Percentiles rank a stretch among this genome's conserved stretches.
Conservation (phyloP, 2,797 vertebrate genomes). For the Phoebastria nigripes region DNA sequence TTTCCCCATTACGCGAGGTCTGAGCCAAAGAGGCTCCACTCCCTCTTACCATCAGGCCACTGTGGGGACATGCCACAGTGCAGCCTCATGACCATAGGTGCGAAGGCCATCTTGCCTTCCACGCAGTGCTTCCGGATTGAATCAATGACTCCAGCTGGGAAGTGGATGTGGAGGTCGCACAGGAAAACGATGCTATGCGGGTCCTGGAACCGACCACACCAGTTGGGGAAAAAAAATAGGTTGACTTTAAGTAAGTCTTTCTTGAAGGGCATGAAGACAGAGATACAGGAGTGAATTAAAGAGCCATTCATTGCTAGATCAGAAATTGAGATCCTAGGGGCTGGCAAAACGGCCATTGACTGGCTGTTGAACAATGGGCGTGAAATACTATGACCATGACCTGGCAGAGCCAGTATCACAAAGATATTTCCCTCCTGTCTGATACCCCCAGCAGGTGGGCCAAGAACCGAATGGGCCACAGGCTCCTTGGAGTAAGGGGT, state of each 20-base stretch:
- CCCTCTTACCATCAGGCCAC: constrained; percentile 83
- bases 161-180: constrained; percentile 94
- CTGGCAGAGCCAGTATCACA: background rate
- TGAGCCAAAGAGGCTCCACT: background rate
- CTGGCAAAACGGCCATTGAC: background rate
- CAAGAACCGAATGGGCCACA: background rate
- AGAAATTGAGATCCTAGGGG: background rate
- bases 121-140: constrained; percentile 91
- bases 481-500: background rate
- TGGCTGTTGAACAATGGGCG: background rate
- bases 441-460: background rate
- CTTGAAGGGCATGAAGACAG: background rate
- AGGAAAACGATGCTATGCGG: constrained; percentile 93
- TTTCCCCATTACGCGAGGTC: background rate
- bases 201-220: constrained; percentile 74
- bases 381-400: background rate
- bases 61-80: constrained; percentile 85
- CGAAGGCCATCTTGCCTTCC: constrained; percentile 91
- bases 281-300: background rate
- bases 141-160: constrained; percentile 86
- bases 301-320: background rate
- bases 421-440: background rate
- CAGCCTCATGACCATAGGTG: constrained; percentile 91
- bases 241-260: background rate
- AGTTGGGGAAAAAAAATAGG: background rate